These are phyloP conservation scores for Pseudomyrmex cubaensis DNA, from an alignment of 1,140 invertebrate genomes.

Conservation along the genomic window DNA sequence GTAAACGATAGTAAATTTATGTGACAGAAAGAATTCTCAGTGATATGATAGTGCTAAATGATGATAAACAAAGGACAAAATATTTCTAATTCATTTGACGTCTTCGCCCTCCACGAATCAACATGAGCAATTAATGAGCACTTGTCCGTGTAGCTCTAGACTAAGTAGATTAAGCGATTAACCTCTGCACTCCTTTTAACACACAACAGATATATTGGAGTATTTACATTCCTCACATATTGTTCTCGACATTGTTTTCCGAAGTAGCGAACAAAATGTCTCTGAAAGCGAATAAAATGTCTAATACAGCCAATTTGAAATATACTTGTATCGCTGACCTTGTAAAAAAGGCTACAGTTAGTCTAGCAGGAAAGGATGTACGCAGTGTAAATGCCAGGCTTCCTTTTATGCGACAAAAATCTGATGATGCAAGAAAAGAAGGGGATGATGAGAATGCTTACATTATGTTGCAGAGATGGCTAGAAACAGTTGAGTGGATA, in stretches of 20 bases:
- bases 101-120: neutral
- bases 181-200: neutral
- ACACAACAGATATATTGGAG: neutral
- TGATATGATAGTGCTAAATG: constrained; percentile 2
- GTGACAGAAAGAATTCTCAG: neutral
- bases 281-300: constrained; percentile 18
- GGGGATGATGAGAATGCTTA: constrained; percentile 90
- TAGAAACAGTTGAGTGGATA: constrained; percentile 86
- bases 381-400: constrained; percentile 84
- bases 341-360: constrained; percentile 46
- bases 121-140: no score
- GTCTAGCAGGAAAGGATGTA: constrained; percentile 60
- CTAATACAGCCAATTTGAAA: neutral
- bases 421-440: constrained; percentile 84
- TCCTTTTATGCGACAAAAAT: constrained; percentile 86
- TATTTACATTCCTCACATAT: neutral
- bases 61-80: constrained; percentile 4
- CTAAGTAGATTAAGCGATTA: constrained; percentile 49
- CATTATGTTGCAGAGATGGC: constrained; percentile 89
- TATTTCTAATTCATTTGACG: neutral
- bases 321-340: constrained; percentile 58
- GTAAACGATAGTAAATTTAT: neutral
- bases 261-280: neutral
- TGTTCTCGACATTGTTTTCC: neutral
- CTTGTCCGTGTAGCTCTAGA: no score